Evolutionary conservation across 2,797 vertebrate genomes (phyloP).

Genomic region (Hapalemur alaotrensis): DNA sequence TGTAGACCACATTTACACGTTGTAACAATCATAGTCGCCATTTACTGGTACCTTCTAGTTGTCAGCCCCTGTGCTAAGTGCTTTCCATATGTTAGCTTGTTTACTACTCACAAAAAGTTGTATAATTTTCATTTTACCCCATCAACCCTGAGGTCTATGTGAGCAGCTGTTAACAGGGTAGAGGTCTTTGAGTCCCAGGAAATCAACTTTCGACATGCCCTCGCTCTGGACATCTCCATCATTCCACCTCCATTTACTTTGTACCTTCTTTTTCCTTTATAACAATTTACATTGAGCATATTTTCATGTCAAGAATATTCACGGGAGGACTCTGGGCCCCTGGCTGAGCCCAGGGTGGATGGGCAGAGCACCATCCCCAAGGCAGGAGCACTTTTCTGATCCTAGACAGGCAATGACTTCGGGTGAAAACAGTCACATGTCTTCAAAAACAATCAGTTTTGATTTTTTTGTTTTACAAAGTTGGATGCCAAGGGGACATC

Average conservation of each 20-base stretch:
- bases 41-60: too few relatives aligned
- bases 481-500: background rate
- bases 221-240: background rate
- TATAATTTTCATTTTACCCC: background rate
- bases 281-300: background rate
- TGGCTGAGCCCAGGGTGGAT: background rate
- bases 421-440: background rate
- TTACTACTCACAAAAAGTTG: background rate
- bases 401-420: background rate
- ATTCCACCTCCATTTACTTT: background rate
- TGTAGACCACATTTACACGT: background rate
- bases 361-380: background rate
- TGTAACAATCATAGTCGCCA: background rate
- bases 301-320: background rate
- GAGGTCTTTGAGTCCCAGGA: background rate
- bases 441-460: conserved; percentile 2
- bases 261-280: background rate
- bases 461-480: background rate
- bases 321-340: background rate
- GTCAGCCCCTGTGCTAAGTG: background rate
- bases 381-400: background rate
- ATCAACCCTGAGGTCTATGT: background rate
- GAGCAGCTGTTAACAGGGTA: background rate
- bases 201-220: background rate
- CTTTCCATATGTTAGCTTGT: background rate